Conservation (phyloP, 1,140 invertebrate genomes). For the Bombus difficillimus region DNA sequence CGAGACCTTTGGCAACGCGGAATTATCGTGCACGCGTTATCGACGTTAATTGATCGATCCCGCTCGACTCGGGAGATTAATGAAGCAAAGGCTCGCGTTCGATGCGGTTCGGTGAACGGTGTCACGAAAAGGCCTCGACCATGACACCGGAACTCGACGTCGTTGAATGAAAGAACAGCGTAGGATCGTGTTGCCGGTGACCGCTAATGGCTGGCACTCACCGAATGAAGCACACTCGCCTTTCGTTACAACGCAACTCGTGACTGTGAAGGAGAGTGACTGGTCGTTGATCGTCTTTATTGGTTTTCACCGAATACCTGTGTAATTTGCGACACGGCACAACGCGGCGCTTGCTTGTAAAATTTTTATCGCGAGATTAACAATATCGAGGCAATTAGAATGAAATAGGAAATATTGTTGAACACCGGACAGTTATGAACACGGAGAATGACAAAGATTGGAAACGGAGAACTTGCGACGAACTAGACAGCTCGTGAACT, state of each 20-base stretch:
- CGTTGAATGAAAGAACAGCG: conserved; percentile 16
- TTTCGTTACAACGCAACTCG: neutral
- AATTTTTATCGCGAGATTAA: neutral
- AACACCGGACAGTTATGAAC: no score
- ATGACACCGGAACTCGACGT: neutral
- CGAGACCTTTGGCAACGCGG: no score
- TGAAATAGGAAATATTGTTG: no score
- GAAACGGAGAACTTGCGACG: no score
- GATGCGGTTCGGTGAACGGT: neutral
- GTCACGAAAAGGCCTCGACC: neutral
- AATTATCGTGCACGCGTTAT: conserved; percentile 34
- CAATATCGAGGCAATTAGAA: no score
- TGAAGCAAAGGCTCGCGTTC: conserved; percentile 3
- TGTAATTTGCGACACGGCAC: neutral
- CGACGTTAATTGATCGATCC: conserved; percentile 42
- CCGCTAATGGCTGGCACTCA: conserved; percentile 13
- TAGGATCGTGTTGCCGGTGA: neutral
- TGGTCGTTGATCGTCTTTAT: neutral
- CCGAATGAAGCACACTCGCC: neutral
- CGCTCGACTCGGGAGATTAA: conserved; percentile 15
- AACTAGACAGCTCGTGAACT: no score
- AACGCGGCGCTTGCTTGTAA: no score
- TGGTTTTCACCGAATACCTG: neutral
- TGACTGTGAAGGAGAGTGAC: neutral
- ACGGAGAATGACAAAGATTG: no score